Evolutionary conservation across 2,888 invertebrate species (phyloP).

Genomic region (Lapara coniferarum): DNA sequence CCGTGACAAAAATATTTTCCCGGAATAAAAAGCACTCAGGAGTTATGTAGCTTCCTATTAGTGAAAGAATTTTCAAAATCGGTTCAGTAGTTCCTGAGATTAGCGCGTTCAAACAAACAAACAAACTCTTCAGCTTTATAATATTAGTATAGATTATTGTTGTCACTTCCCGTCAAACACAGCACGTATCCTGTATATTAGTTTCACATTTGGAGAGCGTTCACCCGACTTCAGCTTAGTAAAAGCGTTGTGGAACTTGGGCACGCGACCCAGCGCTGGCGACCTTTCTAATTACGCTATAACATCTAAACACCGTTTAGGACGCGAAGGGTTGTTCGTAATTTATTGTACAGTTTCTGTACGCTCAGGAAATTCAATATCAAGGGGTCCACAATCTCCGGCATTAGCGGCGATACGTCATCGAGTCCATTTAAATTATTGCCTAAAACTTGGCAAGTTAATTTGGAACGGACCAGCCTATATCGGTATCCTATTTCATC

Average conservation of each 20-base stretch:
- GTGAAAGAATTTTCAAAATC: too few species aligned
- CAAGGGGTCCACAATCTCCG: constrained; percentile 62
- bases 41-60: too few species aligned
- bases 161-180: constrained; percentile 41
- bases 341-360: constrained; percentile 71
- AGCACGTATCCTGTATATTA: constrained; percentile 38
- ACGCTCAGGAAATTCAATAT: constrained; percentile 71
- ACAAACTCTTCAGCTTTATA: too few species aligned
- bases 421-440: constrained; percentile 71
- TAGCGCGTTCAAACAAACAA: too few species aligned
- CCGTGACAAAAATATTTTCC: too few species aligned
- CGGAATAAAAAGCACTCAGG: too few species aligned
- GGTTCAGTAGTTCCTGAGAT: too few species aligned
- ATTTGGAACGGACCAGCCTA: constrained; percentile 26
- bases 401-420: constrained; percentile 67
- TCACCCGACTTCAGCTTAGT: constrained; percentile 44
- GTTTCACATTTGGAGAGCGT: constrained; percentile 48
- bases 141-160: too few species aligned
- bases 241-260: constrained; percentile 38
- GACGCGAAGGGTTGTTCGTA: constrained; percentile 59
- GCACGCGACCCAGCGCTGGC: constrained; percentile 49
- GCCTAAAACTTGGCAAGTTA: constrained; percentile 66
- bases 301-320: constrained; percentile 66
- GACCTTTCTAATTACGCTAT: constrained; percentile 63
- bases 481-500: constrained; percentile 21